Base-by-base conservation (phyloP, 1,140 invertebrate genomes). In the Lanistes nyassanus region DNA sequence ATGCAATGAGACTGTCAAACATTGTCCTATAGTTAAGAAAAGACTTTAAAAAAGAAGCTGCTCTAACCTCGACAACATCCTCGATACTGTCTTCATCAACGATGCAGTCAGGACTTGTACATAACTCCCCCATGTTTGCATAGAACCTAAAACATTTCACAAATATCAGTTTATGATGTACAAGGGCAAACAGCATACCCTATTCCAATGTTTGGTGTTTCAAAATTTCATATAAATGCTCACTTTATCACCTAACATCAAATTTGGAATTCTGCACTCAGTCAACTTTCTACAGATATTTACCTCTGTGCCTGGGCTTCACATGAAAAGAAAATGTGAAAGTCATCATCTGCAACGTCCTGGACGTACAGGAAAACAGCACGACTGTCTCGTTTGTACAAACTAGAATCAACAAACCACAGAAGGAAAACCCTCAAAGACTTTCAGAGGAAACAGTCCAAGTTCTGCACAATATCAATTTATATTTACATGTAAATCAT, bases 311-410 rank as follows among this genome's bases (percentile, higher is more conserved):
- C 92, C 88, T 95, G 96, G 62, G 92, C 81, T 65, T 94, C 92
- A 0, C 97, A 98, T 19, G 98, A 97, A 79, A 99, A 95, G 87
- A 95, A 99, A 90, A 99, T 97, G 92, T 99, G 98, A 90, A 99
- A 99, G 90, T 99, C 97, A 6, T 97, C 98, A 11, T 97, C 98
- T 85, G 88, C 86, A 74, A 99, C 99, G 86, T 98, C 95, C 88
- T 98, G 95, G 34, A 99, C 98, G 88, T 99, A 99, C 0, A 99
- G 91, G 89, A 99, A 99, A 2, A 99, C 91, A 74, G 97, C 98
- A 21, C 97, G 91, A 85, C 97, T 95, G 88, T 99, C 98, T 69
- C 97, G 92, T 88, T 98, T 99, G 88, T 98, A 99, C 60, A 98
- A 78, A 82, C 88, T 89, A 79, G 39, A 82, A 69, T 47, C 2